Base-by-base conservation (phyloP, 2,797 vertebrate genomes). In the Cossypha polioptera region DNA sequence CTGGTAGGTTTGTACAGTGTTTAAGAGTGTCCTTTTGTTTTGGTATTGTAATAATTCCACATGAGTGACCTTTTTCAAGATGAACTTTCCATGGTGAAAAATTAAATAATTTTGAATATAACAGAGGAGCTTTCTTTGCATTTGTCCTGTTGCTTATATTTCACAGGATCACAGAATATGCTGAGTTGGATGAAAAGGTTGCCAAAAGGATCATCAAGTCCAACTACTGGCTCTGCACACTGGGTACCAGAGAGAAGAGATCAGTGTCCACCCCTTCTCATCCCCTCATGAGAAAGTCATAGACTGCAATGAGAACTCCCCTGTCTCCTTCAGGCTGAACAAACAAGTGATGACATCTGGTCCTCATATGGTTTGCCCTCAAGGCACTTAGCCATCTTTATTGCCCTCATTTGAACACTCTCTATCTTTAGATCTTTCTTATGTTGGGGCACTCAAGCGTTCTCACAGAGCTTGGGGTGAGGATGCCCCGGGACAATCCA, bases 401-500 rank as follows among this genome's bases (percentile, higher is more conserved):
- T 7, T 45, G 21, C 28, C 14, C 26, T 25, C 5, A 13, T n/a
- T 36, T 55, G 7, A 35, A 45, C 4, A 4, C 10, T 45, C 16
- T 36, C 36, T 35, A 6, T 5, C 31, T 72, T 28, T 29, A 9
- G 29, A 31, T 31, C 17, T 29, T 42, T 33, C 31, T 25, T 16
- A 4, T 10, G 10, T 16, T 54, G 10, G 25, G n/a, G 10, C 26
- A 10, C 21, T 29, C 59, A 36, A 19, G 20, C 1, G 6, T 19
- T 10, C 10, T 3, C n/a, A 6, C 21, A 45, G 40, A 8, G 3
- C 10, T 36, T 4, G 8, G 45, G 8, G 22, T 25, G 40, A 54
- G 14, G n/a, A 12, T 3, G 4, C 4, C 8, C 8, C 2, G 4
- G n/a, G 5, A 45, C 21, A 65, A 36, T 36, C 13, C 40, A 13